Base-by-base conservation (phyloP, 2,797 vertebrate species). In the Pteropus rufus region DNA sequence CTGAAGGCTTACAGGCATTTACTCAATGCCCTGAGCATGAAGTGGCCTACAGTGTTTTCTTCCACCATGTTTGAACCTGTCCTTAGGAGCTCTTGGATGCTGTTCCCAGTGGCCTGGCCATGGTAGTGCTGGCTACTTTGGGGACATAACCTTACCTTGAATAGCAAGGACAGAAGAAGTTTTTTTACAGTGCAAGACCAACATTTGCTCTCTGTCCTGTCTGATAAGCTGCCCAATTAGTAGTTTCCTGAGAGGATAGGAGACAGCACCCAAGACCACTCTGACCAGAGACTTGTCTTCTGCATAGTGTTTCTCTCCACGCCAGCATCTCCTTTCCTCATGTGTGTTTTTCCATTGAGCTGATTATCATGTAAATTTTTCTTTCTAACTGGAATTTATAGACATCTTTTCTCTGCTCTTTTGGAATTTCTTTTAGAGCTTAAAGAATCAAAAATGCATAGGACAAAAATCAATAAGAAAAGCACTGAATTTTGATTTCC, bases 21-120 rank as follows among this genome's bases (percentile, higher is more conserved):
- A 11, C 83, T 79, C 52, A 31, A 12, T 67, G 75, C 67, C 18
- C 91, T 85, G 14, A 75, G 81, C 69, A 83, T 44, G 84, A 96
- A 54, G 31, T 80, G 54, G 44, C 81, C 95, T 95, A 82, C 19
- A 64, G n/a, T 23, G 3, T 11, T 73, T 65, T 69, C 86, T 72
- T 36, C 29, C 34, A 4, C 16, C 49, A 9, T 3, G 11, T 91
- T 82, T 31, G 10, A 80, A n/a, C 24, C 44, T 69, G 73, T 93
- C 23, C 19, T 44, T 96, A 46, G 11, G 3, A 73, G 31, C 23
- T 91, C 36, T 39, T 54, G 9, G 3, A 12, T 73, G 21, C 54
- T 31, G 34, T 82, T 64, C 16, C 8, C 62, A 19, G n/a, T 87
- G n/a, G 18, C 62, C 39, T 72, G 41, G 26, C 16, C 21, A n/a